phyloP scores from a whole-genome alignment of 2,797 vertebrate genomes.

The Gobio occitaniae region DNA sequence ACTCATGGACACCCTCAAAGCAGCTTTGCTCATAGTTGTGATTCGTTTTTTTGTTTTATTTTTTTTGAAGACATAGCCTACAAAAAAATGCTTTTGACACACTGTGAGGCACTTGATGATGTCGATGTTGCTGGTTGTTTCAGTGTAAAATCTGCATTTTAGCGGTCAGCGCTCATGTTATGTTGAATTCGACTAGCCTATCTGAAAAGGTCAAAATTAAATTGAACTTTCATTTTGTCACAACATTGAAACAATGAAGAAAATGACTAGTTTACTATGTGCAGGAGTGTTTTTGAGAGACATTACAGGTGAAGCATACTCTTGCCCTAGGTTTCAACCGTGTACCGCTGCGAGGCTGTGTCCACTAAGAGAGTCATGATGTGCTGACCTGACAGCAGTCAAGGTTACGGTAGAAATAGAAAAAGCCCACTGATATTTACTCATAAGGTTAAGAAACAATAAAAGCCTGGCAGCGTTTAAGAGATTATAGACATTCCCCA shows the following conservation, averaged over 20 bases:
- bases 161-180: too few relatives aligned
- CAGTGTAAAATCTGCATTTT: not conserved
- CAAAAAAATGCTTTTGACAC: not conserved
- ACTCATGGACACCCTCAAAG: slow-evolving; percentile 7
- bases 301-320: slow-evolving; percentile 16
- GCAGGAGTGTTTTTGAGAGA: not conserved
- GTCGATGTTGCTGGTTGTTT: not conserved
- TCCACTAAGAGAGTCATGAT: slow-evolving; percentile 19
- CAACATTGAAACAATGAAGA: not conserved
- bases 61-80: not conserved
- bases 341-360: not conserved
- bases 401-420: slow-evolving; percentile 41
- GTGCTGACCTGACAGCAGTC: slow-evolving; percentile 41
- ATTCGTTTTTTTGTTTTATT: slow-evolving; percentile 3
- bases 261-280: not conserved
- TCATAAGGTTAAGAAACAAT: slow-evolving; percentile 50
- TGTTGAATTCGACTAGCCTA: not conserved
- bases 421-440: slow-evolving; percentile 52
- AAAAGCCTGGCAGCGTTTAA: slow-evolving; percentile 43
- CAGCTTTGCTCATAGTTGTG: not conserved
- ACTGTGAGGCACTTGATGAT: not conserved
- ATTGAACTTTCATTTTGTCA: slow-evolving; percentile 3
- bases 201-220: not conserved
- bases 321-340: not conserved
- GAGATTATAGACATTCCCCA: slow-evolving; percentile 53